Evolutionary conservation across 2,797 vertebrate genomes (phyloP).

Genomic region (Sphenopsis melanotis): DNA sequence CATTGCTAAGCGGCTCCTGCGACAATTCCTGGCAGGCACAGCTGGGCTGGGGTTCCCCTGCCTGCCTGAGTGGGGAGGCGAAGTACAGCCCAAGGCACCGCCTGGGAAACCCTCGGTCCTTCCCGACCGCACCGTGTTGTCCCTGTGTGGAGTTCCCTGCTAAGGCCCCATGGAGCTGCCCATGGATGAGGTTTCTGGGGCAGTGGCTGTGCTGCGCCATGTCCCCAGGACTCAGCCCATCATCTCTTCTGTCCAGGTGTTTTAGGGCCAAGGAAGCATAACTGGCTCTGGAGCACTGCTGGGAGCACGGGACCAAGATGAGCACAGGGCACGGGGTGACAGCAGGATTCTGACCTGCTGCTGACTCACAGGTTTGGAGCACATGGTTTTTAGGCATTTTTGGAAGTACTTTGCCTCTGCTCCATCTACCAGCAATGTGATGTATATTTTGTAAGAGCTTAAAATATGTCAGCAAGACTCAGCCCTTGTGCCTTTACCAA

Average conservation of each 20-base stretch:
- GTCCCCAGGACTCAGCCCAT: fast-evolving
- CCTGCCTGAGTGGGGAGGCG: fast-evolving
- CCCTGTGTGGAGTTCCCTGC: neutral
- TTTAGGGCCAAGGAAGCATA: fast-evolving
- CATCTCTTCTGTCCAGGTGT: neutral
- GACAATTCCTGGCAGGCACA: neutral
- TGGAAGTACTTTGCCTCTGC: neutral
- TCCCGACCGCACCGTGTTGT: fast-evolving
- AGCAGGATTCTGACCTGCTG: neutral
- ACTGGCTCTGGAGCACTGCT: neutral
- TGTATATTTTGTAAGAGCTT: neutral
- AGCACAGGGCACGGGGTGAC: fast-evolving
- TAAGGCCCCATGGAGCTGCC: no score
- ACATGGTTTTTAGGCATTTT: neutral
- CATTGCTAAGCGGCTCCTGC: fast-evolving
- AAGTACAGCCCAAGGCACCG: neutral
- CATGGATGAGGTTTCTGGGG: neutral
- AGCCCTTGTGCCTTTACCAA: neutral
- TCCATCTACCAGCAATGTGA: neutral
- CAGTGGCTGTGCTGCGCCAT: neutral
- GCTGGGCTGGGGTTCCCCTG: neutral
- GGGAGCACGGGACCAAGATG: neutral
- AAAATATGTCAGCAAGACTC: neutral
- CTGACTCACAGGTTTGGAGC: neutral
- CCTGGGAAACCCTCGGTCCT: neutral